Evolutionary conservation across 2,113 vertebrate genomes (phyloP).

Genomic region (Gobiocypris rarus): DNA sequence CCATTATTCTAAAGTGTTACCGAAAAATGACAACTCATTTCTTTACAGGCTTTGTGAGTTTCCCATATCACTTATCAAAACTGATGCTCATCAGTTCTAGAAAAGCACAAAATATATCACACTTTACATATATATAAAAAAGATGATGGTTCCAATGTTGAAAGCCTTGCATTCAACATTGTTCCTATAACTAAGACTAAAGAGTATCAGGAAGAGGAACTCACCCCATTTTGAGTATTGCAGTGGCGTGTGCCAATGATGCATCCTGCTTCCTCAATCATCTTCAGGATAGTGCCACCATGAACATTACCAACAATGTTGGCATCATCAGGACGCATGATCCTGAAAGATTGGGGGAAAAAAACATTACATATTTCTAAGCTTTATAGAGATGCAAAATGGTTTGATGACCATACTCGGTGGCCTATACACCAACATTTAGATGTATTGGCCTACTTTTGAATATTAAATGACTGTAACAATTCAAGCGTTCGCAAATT

Average conservation of each 20-base stretch:
- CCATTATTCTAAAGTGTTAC: no score
- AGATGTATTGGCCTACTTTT: not conserved
- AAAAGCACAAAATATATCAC: not conserved
- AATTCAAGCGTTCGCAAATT: not conserved
- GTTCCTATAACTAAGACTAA: not conserved
- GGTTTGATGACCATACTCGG: not conserved
- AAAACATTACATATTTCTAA: not conserved
- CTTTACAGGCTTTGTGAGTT: not conserved
- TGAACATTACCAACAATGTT: conserved; percentile 92
- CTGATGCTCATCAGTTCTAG: not conserved
- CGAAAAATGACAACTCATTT: not conserved
- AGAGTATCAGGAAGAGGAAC: conserved; percentile 43
- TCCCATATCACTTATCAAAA: not conserved
- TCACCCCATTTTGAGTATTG: conserved; percentile 85
- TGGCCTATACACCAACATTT: not conserved
- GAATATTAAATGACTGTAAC: not conserved
- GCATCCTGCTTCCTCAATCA: conserved; percentile 95
- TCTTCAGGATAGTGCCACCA: conserved; percentile 92
- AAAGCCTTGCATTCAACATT: not conserved
- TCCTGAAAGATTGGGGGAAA: conserved; percentile 71
- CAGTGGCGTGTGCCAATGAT: conserved; percentile 95
- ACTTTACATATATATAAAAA: not conserved
- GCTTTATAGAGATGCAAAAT: not conserved
- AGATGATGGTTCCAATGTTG: not conserved
- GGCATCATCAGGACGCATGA: conserved; percentile 93